Evolutionary conservation across 2,888 invertebrate genomes (phyloP).

Genomic region (Agapetus fuscipes): DNA sequence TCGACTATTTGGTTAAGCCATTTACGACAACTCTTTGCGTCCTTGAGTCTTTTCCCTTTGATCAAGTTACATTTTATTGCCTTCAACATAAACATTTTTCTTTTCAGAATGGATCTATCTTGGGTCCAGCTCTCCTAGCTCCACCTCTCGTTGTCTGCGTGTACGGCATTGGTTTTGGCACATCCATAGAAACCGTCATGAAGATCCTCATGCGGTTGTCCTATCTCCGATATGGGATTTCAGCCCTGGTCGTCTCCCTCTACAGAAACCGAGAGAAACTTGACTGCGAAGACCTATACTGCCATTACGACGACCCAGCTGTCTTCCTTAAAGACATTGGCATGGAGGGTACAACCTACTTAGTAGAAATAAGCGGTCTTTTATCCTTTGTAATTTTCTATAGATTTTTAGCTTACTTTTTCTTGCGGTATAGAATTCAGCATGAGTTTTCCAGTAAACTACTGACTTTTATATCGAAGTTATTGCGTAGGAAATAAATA

Average conservation of each 20-base stretch:
- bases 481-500: constrained; percentile 40
- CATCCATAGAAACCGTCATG: constrained; percentile 44
- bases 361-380: constrained; percentile 47
- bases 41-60: no score
- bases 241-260: constrained; percentile 50
- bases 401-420: constrained; percentile 43
- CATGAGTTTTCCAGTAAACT: constrained; percentile 47
- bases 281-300: constrained; percentile 52
- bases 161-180: constrained; percentile 55
- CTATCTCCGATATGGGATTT: constrained; percentile 59
- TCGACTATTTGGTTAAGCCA: no score
- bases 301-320: constrained; percentile 45
- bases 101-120: constrained; percentile 51
- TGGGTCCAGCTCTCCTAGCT: constrained; percentile 46
- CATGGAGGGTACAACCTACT: constrained; percentile 40
- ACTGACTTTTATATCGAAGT: constrained; percentile 44
- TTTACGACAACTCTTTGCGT: no score
- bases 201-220: constrained; percentile 45
- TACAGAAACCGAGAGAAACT: constrained; percentile 49
- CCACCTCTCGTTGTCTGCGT: constrained; percentile 48
- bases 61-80: no score
- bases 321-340: constrained; percentile 58
- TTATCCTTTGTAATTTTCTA: constrained; percentile 46
- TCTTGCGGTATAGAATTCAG: constrained; percentile 48
- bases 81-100: no score